phyloP scores from a whole-genome alignment of 1,140 invertebrate genomes.

The Delia radicum region DNA sequence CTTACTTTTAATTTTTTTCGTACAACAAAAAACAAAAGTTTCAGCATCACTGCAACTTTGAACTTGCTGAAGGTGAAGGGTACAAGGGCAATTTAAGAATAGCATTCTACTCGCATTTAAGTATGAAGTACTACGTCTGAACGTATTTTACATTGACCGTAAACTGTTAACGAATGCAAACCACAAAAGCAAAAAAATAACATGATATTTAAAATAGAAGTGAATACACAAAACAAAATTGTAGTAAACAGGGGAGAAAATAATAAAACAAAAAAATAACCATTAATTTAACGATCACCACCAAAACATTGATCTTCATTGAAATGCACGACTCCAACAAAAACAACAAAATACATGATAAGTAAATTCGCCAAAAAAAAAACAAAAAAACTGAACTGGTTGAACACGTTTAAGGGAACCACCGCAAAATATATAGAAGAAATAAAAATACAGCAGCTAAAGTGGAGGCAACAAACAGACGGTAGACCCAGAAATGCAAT shows the following conservation, averaged over 20 bases:
- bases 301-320: conserved; percentile 17
- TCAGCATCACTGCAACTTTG: background rate
- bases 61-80: background rate
- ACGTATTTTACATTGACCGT: background rate
- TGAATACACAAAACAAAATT: background rate
- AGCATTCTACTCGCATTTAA: no score
- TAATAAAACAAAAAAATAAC: background rate
- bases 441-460: background rate
- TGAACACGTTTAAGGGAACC: conserved; percentile 22
- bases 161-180: background rate
- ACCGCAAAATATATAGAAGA: background rate
- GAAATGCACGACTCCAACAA: background rate
- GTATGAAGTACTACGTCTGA: no score
- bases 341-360: background rate
- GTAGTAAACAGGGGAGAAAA: background rate
- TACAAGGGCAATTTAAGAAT: no score
- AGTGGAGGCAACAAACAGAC: background rate
- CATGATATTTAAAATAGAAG: background rate
- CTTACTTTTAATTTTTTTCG: no score
- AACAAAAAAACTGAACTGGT: no score
- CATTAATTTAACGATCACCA: background rate
- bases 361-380: conserved; percentile 10
- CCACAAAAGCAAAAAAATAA: background rate
- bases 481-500: background rate
- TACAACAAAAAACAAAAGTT: no score